phyloP scores from a whole-genome alignment of 1,140 invertebrate genomes.

The Homalodisca vitripennis region DNA sequence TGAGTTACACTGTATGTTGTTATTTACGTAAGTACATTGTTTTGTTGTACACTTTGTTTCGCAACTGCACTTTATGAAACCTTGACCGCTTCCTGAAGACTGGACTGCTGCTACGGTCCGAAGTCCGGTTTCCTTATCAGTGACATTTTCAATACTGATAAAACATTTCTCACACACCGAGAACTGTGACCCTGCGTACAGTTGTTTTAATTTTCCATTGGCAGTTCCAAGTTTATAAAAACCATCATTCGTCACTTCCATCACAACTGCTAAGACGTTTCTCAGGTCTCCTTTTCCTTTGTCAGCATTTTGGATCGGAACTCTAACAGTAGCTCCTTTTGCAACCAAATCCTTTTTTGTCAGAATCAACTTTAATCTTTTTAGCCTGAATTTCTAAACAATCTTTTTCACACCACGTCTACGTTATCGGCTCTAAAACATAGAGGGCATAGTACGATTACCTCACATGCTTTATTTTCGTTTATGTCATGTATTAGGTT shows the following conservation, averaged over 20 bases:
- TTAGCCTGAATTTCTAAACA: neutral
- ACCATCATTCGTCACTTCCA: neutral
- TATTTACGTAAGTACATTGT: neutral
- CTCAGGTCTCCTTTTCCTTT: neutral
- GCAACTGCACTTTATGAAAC: neutral
- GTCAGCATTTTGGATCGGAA: neutral
- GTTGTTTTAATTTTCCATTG: neutral
- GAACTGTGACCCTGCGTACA: neutral
- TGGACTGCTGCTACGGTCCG: neutral
- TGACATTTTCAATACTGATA: neutral
- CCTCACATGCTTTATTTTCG: neutral
- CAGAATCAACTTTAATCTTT: neutral
- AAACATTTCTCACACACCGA: neutral
- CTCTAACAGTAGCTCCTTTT: neutral
- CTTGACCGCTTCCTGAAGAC: neutral
- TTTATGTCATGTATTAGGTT: neutral
- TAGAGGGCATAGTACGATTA: neutral
- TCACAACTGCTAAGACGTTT: neutral
- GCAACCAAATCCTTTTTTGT: neutral
- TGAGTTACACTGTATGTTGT: neutral
- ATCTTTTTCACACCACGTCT: neutral
- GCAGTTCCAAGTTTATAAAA: neutral
- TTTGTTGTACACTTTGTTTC: neutral
- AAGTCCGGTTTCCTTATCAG: neutral
- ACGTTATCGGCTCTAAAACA: neutral